phyloP scores from a whole-genome alignment of 1,140 invertebrate genomes.

The Zaprionus inermis region DNA sequence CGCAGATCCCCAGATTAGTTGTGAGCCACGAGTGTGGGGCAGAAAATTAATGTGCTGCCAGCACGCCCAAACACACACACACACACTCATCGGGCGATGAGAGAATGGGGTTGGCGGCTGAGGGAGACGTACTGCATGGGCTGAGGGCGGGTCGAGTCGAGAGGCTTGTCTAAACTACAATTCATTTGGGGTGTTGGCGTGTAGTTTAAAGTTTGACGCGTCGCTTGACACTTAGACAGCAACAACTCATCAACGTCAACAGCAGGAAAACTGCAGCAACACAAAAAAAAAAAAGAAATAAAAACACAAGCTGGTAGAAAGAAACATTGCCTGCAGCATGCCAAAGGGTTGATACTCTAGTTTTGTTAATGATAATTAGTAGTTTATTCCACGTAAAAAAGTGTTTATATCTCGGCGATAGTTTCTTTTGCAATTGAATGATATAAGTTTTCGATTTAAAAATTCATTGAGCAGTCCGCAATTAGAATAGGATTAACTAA shows the following conservation, averaged over 20 bases:
- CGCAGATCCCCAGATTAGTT: constrained; percentile 71
- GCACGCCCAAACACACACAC: constrained; percentile 29
- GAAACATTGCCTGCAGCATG: not conserved
- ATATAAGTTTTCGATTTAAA: too few relatives aligned
- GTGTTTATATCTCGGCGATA: too few relatives aligned
- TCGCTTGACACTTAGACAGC: constrained; percentile 80
- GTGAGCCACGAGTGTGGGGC: constrained; percentile 16
- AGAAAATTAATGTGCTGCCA: constrained; percentile 71
- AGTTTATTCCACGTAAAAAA: not conserved
- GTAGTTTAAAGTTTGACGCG: constrained; percentile 81
- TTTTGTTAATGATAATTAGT: not conserved
- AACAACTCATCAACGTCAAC: constrained; percentile 81
- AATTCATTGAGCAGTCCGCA: too few relatives aligned
- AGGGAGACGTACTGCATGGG: too few relatives aligned
- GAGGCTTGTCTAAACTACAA: constrained; percentile 53
- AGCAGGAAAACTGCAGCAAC: constrained; percentile 57
- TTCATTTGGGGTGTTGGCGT: constrained; percentile 73
- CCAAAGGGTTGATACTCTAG: not conserved
- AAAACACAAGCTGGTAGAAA: constrained; percentile 19
- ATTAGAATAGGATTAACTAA: not conserved
- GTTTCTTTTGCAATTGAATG: too few relatives aligned
- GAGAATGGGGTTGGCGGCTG: not conserved
- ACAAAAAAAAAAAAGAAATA: constrained; percentile 22
- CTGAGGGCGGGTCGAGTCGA: not conserved
- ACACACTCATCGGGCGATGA: constrained; percentile 24